Percentiles rank a stretch among this genome's conserved stretches.
Conservation (phyloP, 2,797 vertebrate species). For the Aldrovandia affinis region DNA sequence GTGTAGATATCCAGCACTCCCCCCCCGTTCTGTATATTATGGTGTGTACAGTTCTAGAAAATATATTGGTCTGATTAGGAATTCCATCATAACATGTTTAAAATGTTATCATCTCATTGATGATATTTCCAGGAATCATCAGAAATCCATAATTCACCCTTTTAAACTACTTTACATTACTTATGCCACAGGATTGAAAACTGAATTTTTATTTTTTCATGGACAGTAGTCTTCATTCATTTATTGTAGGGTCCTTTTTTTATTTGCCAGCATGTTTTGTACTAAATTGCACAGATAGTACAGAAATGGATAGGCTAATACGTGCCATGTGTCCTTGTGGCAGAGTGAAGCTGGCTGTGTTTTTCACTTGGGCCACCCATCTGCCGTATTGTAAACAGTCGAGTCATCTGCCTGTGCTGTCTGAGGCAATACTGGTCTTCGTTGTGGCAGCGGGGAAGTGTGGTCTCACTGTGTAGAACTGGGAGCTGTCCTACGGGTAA, state of each 20-base stretch:
- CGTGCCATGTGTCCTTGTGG: conserved; percentile 1
- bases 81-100: too few relatives aligned
- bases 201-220: neutral
- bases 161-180: too few relatives aligned
- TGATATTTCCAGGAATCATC: too few relatives aligned
- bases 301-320: too few relatives aligned
- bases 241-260: neutral
- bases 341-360: neutral
- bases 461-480: neutral
- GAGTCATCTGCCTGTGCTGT: neutral
- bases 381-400: neutral
- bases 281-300: neutral
- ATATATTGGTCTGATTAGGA: too few relatives aligned
- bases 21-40: too few relatives aligned
- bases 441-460: neutral
- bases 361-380: neutral
- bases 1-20: neutral
- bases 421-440: neutral
- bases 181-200: too few relatives aligned
- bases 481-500: neutral
- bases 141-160: too few relatives aligned
- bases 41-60: too few relatives aligned
- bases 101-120: too few relatives aligned
- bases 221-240: neutral
- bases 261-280: neutral